Base-by-base conservation (phyloP, 2,797 vertebrate genomes). In the Nyctalus aviator region DNA sequence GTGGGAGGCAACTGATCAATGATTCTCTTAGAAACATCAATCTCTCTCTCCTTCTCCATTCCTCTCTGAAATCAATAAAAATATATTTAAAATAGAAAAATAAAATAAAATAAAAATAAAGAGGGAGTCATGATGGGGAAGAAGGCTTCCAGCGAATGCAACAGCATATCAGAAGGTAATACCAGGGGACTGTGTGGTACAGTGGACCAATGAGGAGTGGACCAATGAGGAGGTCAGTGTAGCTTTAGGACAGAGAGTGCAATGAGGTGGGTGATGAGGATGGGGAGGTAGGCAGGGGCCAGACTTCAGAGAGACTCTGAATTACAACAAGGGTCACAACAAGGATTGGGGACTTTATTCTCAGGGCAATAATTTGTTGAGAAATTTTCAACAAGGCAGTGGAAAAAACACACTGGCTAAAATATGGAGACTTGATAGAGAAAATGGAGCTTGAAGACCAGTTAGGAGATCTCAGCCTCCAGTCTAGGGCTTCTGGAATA, bases 181-280 rank as follows among this genome's bases (percentile, higher is more conserved):
- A 12, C 20, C 44, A 41, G 72, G 62, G 53, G 48, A 73, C 8
- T 27, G 9, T 1, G 0, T 12, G 9, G 41, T 10, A 6, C 20
- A 3, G 0, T 35, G 6, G 10, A 44, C 14, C 27, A 76, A 13
- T 1, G 27, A 57, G 23, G 75, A 3, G 0, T 35, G 6, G 8
- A 44, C 14, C 27, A 76, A 13, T 1, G 27, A 57, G 23, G 69
- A 81, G 23, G 13, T 20, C 14, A 4, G 8, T 0, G 6, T 41
- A 35, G 50, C 37, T 50, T 0, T 50, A 57, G 32, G 5, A 5
- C 10, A 11, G 11, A 50, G 37, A 55, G 8, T 21, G 1, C 14
- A 50, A 5, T 2, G 12, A 72, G 8, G 6, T 30, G 12, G 21
- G 5, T 2, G 17, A 21, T 48, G 8, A 55, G 21, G 27, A 3